Conservation (phyloP, 2,888 invertebrate genomes). For the Pseudococcus longispinus region DNA sequence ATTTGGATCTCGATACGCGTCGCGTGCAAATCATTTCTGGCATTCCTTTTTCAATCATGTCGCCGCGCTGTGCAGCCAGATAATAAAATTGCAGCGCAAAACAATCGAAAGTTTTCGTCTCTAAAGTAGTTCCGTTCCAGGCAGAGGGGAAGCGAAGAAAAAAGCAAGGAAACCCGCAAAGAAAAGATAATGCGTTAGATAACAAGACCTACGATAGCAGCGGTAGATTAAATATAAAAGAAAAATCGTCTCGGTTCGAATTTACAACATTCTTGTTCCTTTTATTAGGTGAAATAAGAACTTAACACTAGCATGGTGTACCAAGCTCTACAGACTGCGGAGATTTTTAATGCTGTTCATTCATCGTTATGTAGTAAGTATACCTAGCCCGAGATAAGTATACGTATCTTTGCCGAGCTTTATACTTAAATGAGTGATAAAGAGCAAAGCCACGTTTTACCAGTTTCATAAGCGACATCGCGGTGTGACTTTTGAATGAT, state of each 20-base stretch:
- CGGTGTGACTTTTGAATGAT: slow-evolving; percentile 28
- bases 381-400: background rate
- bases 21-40: background rate
- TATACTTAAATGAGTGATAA: background rate
- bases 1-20: background rate
- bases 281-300: slow-evolving; percentile 36
- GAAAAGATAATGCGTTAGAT: slow-evolving; percentile 12
- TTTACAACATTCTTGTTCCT: slow-evolving; percentile 3
- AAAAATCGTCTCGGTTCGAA: slow-evolving; percentile 38
- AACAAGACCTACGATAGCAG: background rate
- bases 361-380: background rate
- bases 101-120: background rate
- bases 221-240: slow-evolving; percentile 29
- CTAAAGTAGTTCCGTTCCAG: background rate
- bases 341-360: slow-evolving; percentile 26
- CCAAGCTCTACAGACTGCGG: background rate
- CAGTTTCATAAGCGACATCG: background rate
- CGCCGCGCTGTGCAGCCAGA: background rate
- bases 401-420: background rate
- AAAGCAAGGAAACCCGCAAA: slow-evolving; percentile 4
- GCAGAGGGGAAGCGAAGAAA: no score
- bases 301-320: background rate
- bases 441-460: background rate
- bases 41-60: slow-evolving; percentile 14
- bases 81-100: background rate